phyloP scores from a whole-genome alignment of 64 coral and sea anemone species.

The Platygyra sinensis region DNA sequence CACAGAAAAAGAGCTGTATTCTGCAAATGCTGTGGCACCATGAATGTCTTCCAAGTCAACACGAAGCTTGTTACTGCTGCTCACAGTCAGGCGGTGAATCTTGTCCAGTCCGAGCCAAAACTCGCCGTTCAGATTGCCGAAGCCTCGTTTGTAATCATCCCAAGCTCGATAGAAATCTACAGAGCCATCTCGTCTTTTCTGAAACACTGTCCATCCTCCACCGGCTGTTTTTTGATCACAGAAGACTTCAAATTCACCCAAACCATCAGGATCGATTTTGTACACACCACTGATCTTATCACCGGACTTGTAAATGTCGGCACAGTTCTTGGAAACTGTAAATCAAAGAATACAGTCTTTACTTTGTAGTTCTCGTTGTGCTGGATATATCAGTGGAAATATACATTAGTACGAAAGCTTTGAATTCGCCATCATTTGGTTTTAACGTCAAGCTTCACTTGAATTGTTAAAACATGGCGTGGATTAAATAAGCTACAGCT shows the following conservation, averaged over 20 bases:
- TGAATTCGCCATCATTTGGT: too few relatives aligned
- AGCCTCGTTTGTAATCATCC: conserved; percentile 38
- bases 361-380: too few relatives aligned
- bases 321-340: conserved; percentile 23
- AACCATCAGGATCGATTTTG: conserved; percentile 42
- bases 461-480: too few relatives aligned
- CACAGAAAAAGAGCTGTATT: conserved; percentile 55
- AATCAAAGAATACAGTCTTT: too few relatives aligned
- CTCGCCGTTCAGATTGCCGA: conserved; percentile 33
- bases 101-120: conserved; percentile 62
- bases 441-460: too few relatives aligned
- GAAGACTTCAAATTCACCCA: conserved; percentile 46
- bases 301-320: conserved; percentile 33
- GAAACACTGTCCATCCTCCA: conserved; percentile 65
- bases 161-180: conserved; percentile 35
- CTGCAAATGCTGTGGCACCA: conserved; percentile 25
- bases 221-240: conserved; percentile 58
- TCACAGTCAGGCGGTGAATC: conserved; percentile 36
- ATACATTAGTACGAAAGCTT: too few relatives aligned
- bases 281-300: conserved; percentile 36
- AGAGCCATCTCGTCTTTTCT: conserved; percentile 46
- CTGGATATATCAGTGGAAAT: too few relatives aligned
- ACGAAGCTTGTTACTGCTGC: conserved; percentile 15
- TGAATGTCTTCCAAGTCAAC: conserved; percentile 55
- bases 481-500: too few relatives aligned